phyloP scores from a whole-genome alignment of 2,113 vertebrate genomes.

The Polypterus senegalus region DNA sequence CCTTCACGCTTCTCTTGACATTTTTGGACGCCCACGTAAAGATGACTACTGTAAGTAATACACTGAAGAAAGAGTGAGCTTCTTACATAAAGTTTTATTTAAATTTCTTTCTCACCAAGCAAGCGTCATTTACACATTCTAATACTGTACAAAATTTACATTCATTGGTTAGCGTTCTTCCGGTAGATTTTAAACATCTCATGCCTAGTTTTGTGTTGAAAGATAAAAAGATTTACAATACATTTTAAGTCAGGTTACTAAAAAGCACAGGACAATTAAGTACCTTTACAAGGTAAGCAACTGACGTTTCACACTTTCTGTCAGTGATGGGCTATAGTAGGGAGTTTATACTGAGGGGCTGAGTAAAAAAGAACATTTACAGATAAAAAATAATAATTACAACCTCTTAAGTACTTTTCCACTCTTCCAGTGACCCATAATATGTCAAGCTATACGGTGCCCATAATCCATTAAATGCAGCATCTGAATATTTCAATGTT shows the following conservation, averaged over 20 bases:
- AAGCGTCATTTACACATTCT: conserved; percentile 74
- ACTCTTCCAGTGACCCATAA: too few species aligned
- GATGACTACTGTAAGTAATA: too few species aligned
- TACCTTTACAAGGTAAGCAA: conserved; percentile 40
- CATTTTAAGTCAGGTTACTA: conserved; percentile 42
- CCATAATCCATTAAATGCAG: too few species aligned
- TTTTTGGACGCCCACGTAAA: too few species aligned
- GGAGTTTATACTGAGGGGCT: conserved; percentile 1
- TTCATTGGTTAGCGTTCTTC: conserved; percentile 25
- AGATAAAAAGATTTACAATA: conserved; percentile 58
- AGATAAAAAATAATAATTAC: too few species aligned
- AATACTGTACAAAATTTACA: conserved; percentile 77
- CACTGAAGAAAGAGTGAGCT: conserved; percentile 27
- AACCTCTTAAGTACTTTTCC: too few species aligned
- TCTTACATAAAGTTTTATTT: conserved; percentile 77
- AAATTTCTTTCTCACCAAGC: conserved; percentile 66
- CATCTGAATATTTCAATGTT: too few species aligned
- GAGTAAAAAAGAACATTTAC: conserved; percentile 1
- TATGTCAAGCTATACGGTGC: too few species aligned
- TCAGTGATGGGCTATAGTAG: conserved; percentile 37
- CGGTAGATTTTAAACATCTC: conserved; percentile 23
- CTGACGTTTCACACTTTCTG: conserved; percentile 35
- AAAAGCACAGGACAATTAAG: conserved; percentile 50
- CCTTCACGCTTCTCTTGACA: too few species aligned
- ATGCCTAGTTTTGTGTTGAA: conserved; percentile 46